Conservation (phyloP, 2,113 vertebrate genomes). For the Aegithalos caudatus region DNA sequence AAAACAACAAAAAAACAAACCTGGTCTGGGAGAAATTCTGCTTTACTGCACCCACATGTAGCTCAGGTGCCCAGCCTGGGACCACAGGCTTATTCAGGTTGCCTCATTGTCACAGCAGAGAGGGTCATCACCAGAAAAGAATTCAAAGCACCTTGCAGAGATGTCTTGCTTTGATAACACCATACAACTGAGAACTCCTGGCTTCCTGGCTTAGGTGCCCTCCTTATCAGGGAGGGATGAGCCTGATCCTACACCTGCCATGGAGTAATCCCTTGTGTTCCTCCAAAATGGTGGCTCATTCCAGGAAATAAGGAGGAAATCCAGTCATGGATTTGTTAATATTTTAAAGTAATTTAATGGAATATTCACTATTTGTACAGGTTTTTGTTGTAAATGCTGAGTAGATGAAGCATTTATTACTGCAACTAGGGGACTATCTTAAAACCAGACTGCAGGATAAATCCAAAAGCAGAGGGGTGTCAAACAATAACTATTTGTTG, state of each 20-base stretch:
- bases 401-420: background rate
- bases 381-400: background rate
- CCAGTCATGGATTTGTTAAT: background rate
- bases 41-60: background rate
- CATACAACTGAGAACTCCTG: background rate
- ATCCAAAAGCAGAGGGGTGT: background rate
- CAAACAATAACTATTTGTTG: background rate
- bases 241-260: background rate
- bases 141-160: background rate
- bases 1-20: no score
- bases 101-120: background rate
- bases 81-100: background rate
- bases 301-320: background rate
- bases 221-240: background rate
- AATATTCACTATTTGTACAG: background rate
- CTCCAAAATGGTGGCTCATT: background rate
- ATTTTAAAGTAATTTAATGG: background rate
- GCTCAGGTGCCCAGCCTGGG: background rate
- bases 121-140: background rate
- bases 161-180: background rate
- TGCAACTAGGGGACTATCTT: background rate
- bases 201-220: background rate
- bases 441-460: background rate
- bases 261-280: accelerated
- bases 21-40: background rate